These are phyloP conservation scores for Drosophila fungiperda DNA, from an alignment of 2,888 invertebrate species.

Conservation along the genomic window DNA sequence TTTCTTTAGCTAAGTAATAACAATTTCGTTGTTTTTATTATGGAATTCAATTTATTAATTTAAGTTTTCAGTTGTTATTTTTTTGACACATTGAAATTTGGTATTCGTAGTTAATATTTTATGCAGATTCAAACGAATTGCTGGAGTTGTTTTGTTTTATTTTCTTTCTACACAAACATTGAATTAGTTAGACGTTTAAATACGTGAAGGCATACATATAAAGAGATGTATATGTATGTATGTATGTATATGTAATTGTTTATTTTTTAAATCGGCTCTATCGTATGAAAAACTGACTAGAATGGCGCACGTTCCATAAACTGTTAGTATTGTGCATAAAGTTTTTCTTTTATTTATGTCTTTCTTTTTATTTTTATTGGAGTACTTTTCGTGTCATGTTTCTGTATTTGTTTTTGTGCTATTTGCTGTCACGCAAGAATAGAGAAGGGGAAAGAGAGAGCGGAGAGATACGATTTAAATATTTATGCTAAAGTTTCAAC, in stretches of 20 bases:
- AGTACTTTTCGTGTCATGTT: conserved; percentile 13
- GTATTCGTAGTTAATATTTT: conserved; percentile 48
- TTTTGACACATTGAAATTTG: conserved; percentile 79
- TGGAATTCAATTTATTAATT: conserved; percentile 69
- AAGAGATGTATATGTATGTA: conserved; percentile 15
- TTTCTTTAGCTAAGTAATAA: background rate
- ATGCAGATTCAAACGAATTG: conserved; percentile 44
- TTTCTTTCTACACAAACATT: conserved; percentile 57
- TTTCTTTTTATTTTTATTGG: background rate
- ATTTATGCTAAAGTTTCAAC: conserved; percentile 64
- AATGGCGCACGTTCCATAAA: conserved; percentile 31
- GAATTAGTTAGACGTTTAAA: conserved; percentile 67
- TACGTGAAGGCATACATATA: conserved; percentile 41
- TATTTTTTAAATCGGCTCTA: conserved; percentile 33
- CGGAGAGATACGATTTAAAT: conserved; percentile 26
- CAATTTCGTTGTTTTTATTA: conserved; percentile 24
- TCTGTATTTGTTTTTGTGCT: conserved; percentile 49
- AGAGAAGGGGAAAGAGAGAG: conserved; percentile 1
- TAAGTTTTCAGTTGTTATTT: conserved; percentile 47
- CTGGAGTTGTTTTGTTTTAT: conserved; percentile 8
- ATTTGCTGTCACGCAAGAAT: conserved; percentile 8
- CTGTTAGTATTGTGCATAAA: conserved; percentile 15
- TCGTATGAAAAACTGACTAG: conserved; percentile 49
- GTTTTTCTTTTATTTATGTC: conserved; percentile 9
- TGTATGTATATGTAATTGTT: conserved; percentile 17